These are phyloP conservation scores for Oscarella lobularis DNA, from an alignment of 37 sponge, comb jelly and placozoan species.

Conservation along the genomic window DNA sequence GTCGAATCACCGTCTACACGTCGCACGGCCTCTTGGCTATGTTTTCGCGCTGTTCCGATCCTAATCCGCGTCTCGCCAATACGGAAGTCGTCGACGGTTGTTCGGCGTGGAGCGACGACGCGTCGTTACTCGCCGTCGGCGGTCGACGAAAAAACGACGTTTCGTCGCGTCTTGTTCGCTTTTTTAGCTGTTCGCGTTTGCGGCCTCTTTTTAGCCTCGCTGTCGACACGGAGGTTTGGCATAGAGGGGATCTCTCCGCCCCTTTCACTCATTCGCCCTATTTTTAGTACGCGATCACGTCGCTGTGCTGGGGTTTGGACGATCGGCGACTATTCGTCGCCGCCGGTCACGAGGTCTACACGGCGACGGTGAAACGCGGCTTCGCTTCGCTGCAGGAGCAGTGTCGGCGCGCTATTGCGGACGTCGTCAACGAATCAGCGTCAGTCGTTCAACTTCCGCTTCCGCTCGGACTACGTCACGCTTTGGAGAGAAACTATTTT, in stretches of 20 bases:
- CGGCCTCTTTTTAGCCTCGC: conserved; percentile 65
- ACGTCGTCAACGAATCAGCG: conserved; percentile 21
- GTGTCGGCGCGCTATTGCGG: conserved; percentile 28
- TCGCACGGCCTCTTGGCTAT: not conserved
- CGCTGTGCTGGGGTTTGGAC: conserved; percentile 69
- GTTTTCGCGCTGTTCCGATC: conserved; percentile 50
- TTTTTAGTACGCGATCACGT: conserved; percentile 67
- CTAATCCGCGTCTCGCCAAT: conserved; percentile 73
- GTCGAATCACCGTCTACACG: not conserved
- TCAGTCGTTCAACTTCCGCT: conserved; percentile 31
- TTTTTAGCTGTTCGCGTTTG: conserved; percentile 69
- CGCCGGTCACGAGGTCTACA: conserved; percentile 50
- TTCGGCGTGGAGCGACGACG: conserved; percentile 65
- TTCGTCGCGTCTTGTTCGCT: conserved; percentile 54
- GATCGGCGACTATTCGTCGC: conserved; percentile 69
- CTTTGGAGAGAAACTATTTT: conserved; percentile 32
- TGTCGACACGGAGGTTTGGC: conserved; percentile 50
- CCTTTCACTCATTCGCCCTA: too few relatives aligned
- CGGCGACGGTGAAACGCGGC: conserved; percentile 25
- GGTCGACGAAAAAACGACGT: conserved; percentile 61
- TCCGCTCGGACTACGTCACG: conserved; percentile 45
- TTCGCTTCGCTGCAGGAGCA: conserved; percentile 62
- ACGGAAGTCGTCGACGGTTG: conserved; percentile 71
- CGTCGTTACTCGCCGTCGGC: conserved; percentile 66
- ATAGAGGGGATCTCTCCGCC: too few relatives aligned